phyloP scores from a whole-genome alignment of 2,113 vertebrate genomes.

The Salvator merianae region DNA sequence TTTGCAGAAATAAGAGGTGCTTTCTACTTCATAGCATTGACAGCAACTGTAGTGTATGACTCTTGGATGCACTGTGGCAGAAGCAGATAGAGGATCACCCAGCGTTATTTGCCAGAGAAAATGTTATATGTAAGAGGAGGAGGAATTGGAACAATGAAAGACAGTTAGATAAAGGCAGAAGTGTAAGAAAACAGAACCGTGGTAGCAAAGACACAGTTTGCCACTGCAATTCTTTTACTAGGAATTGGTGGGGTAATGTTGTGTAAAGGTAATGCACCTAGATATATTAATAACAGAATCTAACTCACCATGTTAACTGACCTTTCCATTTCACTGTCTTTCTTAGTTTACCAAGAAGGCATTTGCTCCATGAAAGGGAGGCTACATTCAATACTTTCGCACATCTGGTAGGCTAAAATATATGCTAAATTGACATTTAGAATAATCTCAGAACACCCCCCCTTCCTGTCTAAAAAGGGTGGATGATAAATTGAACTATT shows the following conservation, averaged over 20 bases:
- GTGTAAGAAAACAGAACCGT: neutral
- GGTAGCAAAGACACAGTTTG: constrained; percentile 14
- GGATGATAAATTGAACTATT: constrained; percentile 67
- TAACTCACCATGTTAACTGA: constrained; percentile 71
- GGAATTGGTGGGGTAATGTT: constrained; percentile 55
- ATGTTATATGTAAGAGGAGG: constrained; percentile 22
- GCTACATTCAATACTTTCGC: constrained; percentile 66
- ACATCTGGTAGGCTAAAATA: constrained; percentile 73
- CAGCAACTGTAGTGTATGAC: constrained; percentile 51
- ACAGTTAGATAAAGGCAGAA: constrained; percentile 6
- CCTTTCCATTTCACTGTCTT: constrained; percentile 74
- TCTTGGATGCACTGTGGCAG: constrained; percentile 33
- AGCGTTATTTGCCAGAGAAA: constrained; percentile 42
- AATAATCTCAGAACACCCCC: constrained; percentile 71
- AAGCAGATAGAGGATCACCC: constrained; percentile 44
- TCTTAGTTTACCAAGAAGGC: constrained; percentile 74
- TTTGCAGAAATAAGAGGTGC: constrained; percentile 50
- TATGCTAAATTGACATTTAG: constrained; percentile 80
- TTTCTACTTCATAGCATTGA: constrained; percentile 55
- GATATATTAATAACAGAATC: constrained; percentile 64
- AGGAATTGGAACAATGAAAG: constrained; percentile 40
- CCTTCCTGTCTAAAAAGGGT: constrained; percentile 14
- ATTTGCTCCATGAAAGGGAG: constrained; percentile 71
- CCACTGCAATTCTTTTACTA: constrained; percentile 47
- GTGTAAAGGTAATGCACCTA: constrained; percentile 65